Evolutionary conservation across 2,797 vertebrate species (phyloP).

Genomic region (Gorsachius magnificus): DNA sequence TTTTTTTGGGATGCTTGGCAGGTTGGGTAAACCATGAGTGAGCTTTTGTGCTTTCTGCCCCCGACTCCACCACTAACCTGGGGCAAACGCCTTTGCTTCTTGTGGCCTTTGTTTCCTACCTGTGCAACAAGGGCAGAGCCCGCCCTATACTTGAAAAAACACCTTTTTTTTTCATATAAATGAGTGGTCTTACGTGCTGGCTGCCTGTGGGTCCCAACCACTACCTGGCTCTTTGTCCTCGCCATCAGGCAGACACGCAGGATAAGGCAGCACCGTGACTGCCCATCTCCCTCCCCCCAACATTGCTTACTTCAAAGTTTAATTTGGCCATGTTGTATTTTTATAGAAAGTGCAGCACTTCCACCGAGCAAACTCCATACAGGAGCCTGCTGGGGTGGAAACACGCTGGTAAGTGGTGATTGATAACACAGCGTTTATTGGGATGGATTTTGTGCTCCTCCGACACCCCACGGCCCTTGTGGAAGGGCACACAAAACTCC

Average conservation of each 20-base stretch:
- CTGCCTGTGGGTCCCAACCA: background rate
- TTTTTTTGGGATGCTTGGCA: background rate
- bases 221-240: background rate
- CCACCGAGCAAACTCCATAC: background rate
- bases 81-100: background rate
- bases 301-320: background rate
- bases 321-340: background rate
- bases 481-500: accelerated
- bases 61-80: accelerated
- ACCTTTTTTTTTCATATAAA: background rate
- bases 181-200: background rate
- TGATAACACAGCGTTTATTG: background rate
- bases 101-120: accelerated
- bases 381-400: background rate
- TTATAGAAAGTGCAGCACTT: background rate
- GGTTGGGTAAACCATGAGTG: accelerated
- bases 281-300: no score
- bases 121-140: accelerated
- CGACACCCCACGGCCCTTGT: accelerated
- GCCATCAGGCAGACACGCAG: background rate
- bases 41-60: background rate
- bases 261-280: background rate
- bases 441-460: background rate
- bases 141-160: background rate
- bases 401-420: background rate